Evolutionary conservation across 2,888 invertebrate species (phyloP), one percentile per base, ranked within the genome.

Genomic region (Drosophila longiperda): DNA sequence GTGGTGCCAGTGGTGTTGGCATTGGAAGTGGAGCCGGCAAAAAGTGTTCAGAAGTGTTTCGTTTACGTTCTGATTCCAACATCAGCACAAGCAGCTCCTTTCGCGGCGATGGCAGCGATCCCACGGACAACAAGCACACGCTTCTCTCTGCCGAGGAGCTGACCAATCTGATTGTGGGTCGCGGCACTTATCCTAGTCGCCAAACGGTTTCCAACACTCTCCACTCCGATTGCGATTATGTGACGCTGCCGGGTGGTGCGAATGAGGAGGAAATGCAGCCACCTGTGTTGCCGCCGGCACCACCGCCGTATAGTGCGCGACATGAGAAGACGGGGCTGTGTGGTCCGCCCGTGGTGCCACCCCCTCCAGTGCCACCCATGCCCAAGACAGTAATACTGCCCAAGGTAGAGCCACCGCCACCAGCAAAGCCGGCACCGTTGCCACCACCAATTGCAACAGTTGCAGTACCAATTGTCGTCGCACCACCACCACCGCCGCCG

Each of bases 181-280:
- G 96, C 66, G 95, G 96, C 29, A 95, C 96, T 23, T 97, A 97
- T 93, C 97, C 96, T 1, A 95, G 95, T 1, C 93, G 95, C 29
- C 96, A 97, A 89, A 96, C 97, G 1, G 96, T 97, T 48, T 97
- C 97, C 86, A 96, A 96, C 80, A 97, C 97, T 0, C 94, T 98
- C 87, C 97, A 98, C 91, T 97, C 98, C 0, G 97, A 97, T 87
- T 97, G 97, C 34, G 98, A 98, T 92, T 98, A 98, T 91, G 98
- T 98, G 1, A 96, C 97, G 2, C 85, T 95, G 60, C 94, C 95
- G 53, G 94, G 36, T 94, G 94, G 81, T 92, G 94, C 29, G 94
- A 94, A 82, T 73, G 92, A 42, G 55, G 92, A 63, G 84, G 92
- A 20, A 94, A 94, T 74, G 93, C 94, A 65, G 94, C 96, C 96